Base-by-base conservation (phyloP, 1,140 invertebrate species). In the Euwallacea similis region DNA sequence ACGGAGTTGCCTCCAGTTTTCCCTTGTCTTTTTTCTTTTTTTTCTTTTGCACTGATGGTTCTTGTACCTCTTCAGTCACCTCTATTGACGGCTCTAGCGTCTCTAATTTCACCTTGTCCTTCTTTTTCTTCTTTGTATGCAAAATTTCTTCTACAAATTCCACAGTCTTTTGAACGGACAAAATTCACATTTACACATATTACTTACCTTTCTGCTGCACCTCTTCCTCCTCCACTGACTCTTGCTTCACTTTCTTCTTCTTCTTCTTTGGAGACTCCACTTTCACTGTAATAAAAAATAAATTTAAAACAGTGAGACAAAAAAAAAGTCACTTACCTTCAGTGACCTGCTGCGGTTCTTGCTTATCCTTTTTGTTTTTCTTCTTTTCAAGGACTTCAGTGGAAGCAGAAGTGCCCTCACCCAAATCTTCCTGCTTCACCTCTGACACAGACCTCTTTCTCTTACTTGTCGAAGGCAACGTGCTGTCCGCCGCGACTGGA, bases 401-500 rank as follows among this genome's bases (percentile, higher is more conserved):
- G 81, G 80, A 66, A 78, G 75, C 67, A 81, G 79, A 21, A 76
- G 76, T 68, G 79, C 79, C 77, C 82, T 82, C 72, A 81, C 82
- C 77, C 72, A 81, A 76, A 75, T 77, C 74, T 58, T 83, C 72
- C 75, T 82, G 54, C 73, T 78, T 79, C 61, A 79, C 42, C 73
- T 77, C 75, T 69, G 76, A 60, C 76, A 87, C 79, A 76, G 84
- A 73, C 84, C 86, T 9, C 82, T 84, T 72, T 84, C 86, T 58
- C 81, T 83, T 76, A 81, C 81, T 13, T 75, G 76, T 77, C 58
- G 78, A 76, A n/a, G 84, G 81, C 41, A 89, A 73, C 10, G 87
- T 89, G 10, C 85, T 86, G 75, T 90, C 88, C 7, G 84, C 85
- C 62, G 86, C 86, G 47, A 80, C 78, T 10, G 86, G 84, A 81